phyloP scores from a whole-genome alignment of 2,888 invertebrate genomes.

The Ophioninae sp. region DNA sequence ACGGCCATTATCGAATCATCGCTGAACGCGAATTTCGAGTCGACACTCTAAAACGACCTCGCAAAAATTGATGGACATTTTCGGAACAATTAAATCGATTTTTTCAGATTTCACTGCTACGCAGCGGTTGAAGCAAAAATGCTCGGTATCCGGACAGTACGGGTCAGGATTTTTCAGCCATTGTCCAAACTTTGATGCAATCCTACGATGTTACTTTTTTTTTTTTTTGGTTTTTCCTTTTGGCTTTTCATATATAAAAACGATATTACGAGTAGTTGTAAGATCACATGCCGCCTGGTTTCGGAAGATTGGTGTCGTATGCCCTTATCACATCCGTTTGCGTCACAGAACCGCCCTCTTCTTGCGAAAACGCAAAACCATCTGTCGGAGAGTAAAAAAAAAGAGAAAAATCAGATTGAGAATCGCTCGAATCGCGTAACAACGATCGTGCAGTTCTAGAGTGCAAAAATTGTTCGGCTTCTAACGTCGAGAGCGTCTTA shows the following conservation, averaged over 20 bases:
- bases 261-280: slow-evolving; percentile 65
- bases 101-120: too few species aligned
- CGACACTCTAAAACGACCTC: neutral
- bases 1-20: slow-evolving; percentile 46
- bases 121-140: slow-evolving; percentile 18
- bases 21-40: slow-evolving; percentile 26
- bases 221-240: slow-evolving; percentile 16
- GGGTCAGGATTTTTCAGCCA: slow-evolving; percentile 32
- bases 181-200: slow-evolving; percentile 11
- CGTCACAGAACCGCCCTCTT: slow-evolving; percentile 97
- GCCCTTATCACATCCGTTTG: slow-evolving; percentile 97
- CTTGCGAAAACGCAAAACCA: slow-evolving; percentile 99
- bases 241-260: slow-evolving; percentile 53
- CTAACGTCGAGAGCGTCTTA: slow-evolving; percentile 26
- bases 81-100: neutral
- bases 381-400: slow-evolving; percentile 83
- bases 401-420: slow-evolving; percentile 17
- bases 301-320: slow-evolving; percentile 95
- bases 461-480: neutral
- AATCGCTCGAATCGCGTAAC: neutral
- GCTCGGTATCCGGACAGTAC: too few species aligned
- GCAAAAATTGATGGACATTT: neutral
- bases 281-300: slow-evolving; percentile 87
- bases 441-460: slow-evolving; percentile 32
- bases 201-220: slow-evolving; percentile 39